These are phyloP conservation scores for Mesembrinibis cayennensis DNA, from an alignment of 2,113 vertebrate species.

Conservation along the genomic window DNA sequence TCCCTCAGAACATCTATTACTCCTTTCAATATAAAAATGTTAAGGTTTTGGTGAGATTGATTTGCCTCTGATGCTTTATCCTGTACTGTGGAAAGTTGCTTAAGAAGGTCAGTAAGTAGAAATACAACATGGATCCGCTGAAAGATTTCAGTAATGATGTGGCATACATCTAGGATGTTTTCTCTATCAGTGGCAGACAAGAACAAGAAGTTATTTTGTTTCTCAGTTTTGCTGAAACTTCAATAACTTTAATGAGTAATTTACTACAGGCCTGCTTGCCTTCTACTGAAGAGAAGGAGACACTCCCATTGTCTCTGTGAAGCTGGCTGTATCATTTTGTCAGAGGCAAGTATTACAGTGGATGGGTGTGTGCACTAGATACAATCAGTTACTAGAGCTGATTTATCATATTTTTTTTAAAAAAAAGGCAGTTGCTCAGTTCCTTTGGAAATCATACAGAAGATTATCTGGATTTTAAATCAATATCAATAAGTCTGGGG, in stretches of 20 bases:
- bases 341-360: neutral
- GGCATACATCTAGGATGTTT: neutral
- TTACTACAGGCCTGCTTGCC: neutral
- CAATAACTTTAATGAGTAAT: neutral
- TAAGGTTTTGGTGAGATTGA: neutral
- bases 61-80: neutral
- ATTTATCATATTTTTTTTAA: neutral
- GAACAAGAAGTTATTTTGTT: neutral
- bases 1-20: neutral
- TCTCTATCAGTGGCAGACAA: neutral
- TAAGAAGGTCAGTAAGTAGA: neutral
- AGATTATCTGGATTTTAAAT: constrained; percentile 56
- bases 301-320: neutral
- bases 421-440: neutral
- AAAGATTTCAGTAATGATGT: neutral
- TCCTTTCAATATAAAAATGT: neutral
- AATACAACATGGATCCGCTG: neutral
- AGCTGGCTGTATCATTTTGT: neutral
- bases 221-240: neutral
- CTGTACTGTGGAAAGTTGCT: neutral
- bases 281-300: neutral
- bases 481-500: constrained; percentile 56
- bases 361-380: neutral
- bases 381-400: neutral
- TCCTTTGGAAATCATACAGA: constrained; percentile 40